Evolutionary conservation across 1,140 invertebrate genomes (phyloP), one percentile per base, ranked within the genome.

Genomic region (Chelonus insularis): DNA sequence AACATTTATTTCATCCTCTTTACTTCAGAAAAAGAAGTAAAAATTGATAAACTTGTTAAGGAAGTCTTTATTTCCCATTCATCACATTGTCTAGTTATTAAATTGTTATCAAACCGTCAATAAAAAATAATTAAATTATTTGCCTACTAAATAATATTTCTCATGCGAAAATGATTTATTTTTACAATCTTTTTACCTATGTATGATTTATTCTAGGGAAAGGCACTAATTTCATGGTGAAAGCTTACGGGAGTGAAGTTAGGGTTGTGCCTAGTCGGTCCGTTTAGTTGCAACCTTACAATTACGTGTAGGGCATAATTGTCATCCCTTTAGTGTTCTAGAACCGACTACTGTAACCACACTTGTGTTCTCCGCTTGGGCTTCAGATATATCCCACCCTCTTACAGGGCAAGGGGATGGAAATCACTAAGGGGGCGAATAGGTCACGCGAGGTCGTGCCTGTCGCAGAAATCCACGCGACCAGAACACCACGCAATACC

Each of bases 391-490:
- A 47, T 57, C 48, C 48, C 63, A 48, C 39, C 52, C 61, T 60
- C 54, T 4, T 48, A 62, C 12, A 12, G 18, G 55, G 1, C 9
- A 32, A 52, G 32, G 57, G 36, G 57, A 48, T 63, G 16, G 21
- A 37, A 55, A 55, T 23, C 36, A 61, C 29, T 57, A 21, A 54
- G 41, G 66, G 68, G 65, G 72, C 70, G 72, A 75, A 34, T 60
- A 67, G 70, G 73, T 80, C 78, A 80, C 79, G 79, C 78, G 75
- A 81, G 79, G 78, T 76, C 76, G 78, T 79, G 74, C 79, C 79
- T 81, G 79, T 81, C 78, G 76, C 78, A 79, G 65, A 69, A 76
- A 71, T 76, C 79, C 79, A 81, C 78, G 76, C 77, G 79, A 80
- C 75, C 70, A 50, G 39, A 72, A 66, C 76, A 18, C 57, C 79